These are phyloP conservation scores for Scolopax rusticola DNA, from an alignment of 2,797 vertebrate genomes.

Conservation along the genomic window DNA sequence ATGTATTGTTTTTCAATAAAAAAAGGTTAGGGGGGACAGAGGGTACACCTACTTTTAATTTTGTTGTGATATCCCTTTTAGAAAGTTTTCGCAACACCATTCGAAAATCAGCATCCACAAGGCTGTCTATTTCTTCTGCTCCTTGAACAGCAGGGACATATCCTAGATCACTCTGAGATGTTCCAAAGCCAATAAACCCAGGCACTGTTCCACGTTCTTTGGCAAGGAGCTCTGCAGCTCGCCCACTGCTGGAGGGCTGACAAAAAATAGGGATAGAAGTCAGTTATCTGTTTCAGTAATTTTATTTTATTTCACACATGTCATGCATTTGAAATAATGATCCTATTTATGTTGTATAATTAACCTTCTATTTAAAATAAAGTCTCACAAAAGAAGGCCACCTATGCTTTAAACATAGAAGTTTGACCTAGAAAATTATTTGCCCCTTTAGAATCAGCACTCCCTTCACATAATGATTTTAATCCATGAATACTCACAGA, in stretches of 20 bases:
- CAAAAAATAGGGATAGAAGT: not conserved
- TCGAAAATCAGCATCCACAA: slow-evolving; percentile 96
- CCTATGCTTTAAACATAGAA: not conserved
- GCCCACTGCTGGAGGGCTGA: slow-evolving; percentile 95
- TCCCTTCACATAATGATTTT: not conserved
- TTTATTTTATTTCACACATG: not conserved
- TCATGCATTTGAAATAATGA: not conserved
- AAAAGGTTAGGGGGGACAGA: not conserved
- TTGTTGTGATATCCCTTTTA: slow-evolving; percentile 93
- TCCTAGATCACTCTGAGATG: slow-evolving; percentile 86
- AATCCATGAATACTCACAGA: rapidly evolving
- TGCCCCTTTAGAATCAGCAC: not conserved
- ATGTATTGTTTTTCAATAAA: rapidly evolving
- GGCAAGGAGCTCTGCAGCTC: slow-evolving; percentile 92
- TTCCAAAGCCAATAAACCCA: slow-evolving; percentile 94
- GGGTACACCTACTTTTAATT: slow-evolving; percentile 87
- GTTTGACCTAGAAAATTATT: not conserved
- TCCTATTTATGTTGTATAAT: not conserved
- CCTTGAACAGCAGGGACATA: slow-evolving; percentile 96
- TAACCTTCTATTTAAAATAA: not conserved
- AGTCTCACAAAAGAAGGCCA: not conserved
- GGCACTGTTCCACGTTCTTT: slow-evolving; percentile 93
- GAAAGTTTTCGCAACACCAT: slow-evolving; percentile 95
- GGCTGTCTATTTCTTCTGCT: slow-evolving; percentile 94
- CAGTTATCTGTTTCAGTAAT: not conserved